These are phyloP conservation scores for Periparus ater DNA, from an alignment of 2,797 vertebrate genomes.

Conservation along the genomic window DNA sequence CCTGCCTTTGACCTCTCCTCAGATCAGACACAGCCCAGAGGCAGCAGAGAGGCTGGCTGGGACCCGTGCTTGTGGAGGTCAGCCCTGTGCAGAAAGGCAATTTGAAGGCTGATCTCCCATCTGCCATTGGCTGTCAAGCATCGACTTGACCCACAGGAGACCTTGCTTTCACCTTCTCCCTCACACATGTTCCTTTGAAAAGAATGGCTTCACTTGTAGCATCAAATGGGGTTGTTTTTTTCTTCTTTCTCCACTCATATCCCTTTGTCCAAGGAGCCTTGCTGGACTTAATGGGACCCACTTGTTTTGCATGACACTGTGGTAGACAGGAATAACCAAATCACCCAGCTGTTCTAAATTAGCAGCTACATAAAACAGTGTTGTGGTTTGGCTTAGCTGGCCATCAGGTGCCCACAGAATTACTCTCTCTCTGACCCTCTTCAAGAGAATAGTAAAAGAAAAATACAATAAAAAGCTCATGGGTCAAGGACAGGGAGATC, in stretches of 20 bases:
- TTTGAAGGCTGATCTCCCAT: not conserved
- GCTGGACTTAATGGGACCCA: not conserved
- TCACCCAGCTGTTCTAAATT: not conserved
- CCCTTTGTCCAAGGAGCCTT: not conserved
- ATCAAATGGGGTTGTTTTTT: not conserved
- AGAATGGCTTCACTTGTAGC: not conserved
- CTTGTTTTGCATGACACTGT: not conserved
- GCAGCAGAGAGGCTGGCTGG: not conserved
- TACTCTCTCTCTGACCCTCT: not conserved
- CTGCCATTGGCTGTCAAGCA: not conserved
- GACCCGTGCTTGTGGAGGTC: not conserved
- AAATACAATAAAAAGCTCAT: not conserved
- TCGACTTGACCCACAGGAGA: not conserved
- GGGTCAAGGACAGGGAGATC: not conserved
- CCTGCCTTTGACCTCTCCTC: not conserved
- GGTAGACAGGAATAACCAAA: not conserved
- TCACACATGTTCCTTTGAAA: not conserved
- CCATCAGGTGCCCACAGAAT: not conserved
- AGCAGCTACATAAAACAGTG: not conserved
- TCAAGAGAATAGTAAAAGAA: not conserved
- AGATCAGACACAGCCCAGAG: too few relatives aligned
- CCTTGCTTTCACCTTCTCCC: not conserved
- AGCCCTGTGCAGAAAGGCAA: not conserved
- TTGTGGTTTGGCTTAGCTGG: not conserved
- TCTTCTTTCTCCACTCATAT: not conserved